Conservation (phyloP, 2,797 vertebrate species). For the Acestrorhynchus altus region DNA sequence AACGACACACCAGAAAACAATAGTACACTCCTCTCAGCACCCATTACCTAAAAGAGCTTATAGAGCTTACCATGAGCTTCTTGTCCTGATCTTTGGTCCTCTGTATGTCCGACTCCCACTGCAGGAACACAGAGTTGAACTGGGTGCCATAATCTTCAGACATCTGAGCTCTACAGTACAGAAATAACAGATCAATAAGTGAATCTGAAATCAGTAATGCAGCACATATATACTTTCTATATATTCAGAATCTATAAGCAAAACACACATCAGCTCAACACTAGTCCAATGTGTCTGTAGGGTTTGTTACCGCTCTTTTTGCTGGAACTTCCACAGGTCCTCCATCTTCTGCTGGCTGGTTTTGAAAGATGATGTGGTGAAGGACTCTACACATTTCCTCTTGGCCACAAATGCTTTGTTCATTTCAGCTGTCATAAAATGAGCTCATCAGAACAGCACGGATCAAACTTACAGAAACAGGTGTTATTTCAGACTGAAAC, state of each 20-base stretch:
- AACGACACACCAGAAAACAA: background rate
- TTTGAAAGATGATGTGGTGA: slow-evolving; percentile 47
- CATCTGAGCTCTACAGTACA: slow-evolving; percentile 35
- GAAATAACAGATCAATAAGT: background rate
- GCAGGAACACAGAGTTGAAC: slow-evolving; percentile 48
- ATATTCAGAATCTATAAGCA: background rate
- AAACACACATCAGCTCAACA: background rate
- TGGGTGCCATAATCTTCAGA: slow-evolving; percentile 45
- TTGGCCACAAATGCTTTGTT: slow-evolving; percentile 49
- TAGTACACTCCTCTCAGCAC: background rate
- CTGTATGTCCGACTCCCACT: slow-evolving; percentile 51
- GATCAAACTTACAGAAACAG: background rate
- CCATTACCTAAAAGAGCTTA: background rate
- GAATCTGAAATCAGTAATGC: too few species aligned
- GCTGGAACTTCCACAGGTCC: slow-evolving; percentile 47
- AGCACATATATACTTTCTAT: too few species aligned
- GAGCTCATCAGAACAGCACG: background rate
- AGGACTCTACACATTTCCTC: slow-evolving; percentile 45
- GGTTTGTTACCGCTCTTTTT: slow-evolving; percentile 39
- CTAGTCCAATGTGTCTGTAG: background rate
- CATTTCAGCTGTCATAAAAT: slow-evolving; percentile 42
- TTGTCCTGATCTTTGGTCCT: slow-evolving; percentile 52
- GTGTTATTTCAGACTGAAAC: background rate
- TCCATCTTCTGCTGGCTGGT: slow-evolving; percentile 47
- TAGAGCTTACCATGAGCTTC: slow-evolving; percentile 43